Percentiles rank a stretch among this genome's conserved stretches.
Evolutionary conservation across 2,888 invertebrate species (phyloP).

Genomic region (Pterobdella sp.): DNA sequence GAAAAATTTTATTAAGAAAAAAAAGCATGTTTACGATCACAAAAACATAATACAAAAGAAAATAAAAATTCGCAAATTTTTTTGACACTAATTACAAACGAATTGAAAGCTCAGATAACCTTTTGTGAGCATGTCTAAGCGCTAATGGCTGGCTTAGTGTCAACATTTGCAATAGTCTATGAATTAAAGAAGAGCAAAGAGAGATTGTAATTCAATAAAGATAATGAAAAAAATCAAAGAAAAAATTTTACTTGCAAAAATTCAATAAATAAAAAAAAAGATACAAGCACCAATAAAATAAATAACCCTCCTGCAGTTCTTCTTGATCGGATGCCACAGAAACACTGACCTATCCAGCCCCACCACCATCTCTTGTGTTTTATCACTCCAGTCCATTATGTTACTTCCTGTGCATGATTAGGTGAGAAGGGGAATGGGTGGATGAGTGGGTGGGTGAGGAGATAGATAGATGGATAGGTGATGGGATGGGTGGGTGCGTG

Average conservation of each 20-base stretch:
- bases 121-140: too few relatives aligned
- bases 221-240: too few relatives aligned
- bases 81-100: too few relatives aligned
- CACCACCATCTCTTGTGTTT: slow-evolving; percentile 14
- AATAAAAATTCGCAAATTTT: too few relatives aligned
- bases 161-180: background rate
- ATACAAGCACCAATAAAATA: background rate
- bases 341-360: slow-evolving; percentile 20
- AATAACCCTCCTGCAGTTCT: slow-evolving; percentile 19
- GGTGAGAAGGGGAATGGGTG: slow-evolving; percentile 16
- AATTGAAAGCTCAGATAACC: too few relatives aligned
- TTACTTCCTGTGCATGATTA: background rate
- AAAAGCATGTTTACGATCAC: too few relatives aligned
- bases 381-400: slow-evolving; percentile 8
- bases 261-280: too few relatives aligned
- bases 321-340: slow-evolving; percentile 20
- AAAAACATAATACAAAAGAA: too few relatives aligned
- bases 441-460: slow-evolving; percentile 23
- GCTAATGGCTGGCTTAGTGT: background rate
- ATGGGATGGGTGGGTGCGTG: slow-evolving; percentile 21
- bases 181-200: too few relatives aligned
- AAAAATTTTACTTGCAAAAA: slow-evolving; percentile 25
- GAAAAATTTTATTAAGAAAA: too few relatives aligned
- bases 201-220: too few relatives aligned
- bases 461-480: slow-evolving; percentile 27